Evolutionary conservation across 2,888 invertebrate species (phyloP).

Genomic region (Villa cingulata): DNA sequence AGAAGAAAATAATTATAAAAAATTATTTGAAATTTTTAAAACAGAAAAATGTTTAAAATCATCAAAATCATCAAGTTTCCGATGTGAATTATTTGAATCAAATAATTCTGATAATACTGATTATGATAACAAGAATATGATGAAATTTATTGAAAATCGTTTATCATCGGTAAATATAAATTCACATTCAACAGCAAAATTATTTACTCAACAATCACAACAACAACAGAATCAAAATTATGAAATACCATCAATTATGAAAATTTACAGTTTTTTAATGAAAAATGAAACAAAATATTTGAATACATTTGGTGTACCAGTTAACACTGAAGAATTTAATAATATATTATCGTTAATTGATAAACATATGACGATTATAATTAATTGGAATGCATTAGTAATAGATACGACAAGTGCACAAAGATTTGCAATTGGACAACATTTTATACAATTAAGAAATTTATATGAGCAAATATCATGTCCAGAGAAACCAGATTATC

Average conservation of each 20-base stretch:
- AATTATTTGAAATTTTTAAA: not conserved
- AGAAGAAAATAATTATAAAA: no score
- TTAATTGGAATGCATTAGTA: constrained; percentile 31
- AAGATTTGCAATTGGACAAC: constrained; percentile 26
- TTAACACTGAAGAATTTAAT: constrained; percentile 33
- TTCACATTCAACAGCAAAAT: constrained; percentile 18
- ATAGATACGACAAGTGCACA: constrained; percentile 21
- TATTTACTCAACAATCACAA: constrained; percentile 11
- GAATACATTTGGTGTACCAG: constrained; percentile 20
- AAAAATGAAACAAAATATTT: constrained; percentile 34
- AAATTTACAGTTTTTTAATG: constrained; percentile 29
- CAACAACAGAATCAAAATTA: constrained; percentile 14
- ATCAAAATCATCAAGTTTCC: constrained; percentile 29
- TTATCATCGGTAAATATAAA: constrained; percentile 26
- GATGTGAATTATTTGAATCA: constrained; percentile 24
- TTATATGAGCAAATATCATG: constrained; percentile 30
- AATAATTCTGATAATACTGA: constrained; percentile 3
- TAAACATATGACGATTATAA: constrained; percentile 28
- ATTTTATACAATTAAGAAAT: constrained; percentile 31
- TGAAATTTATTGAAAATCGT: constrained; percentile 15
- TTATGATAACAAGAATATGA: no score
- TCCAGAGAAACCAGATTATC: constrained; percentile 19
- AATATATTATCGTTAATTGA: constrained; percentile 25
- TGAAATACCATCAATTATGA: constrained; percentile 22
- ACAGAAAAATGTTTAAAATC: constrained; percentile 27